Conservation (phyloP, 2,113 vertebrate species). For the Ifrita kowaldi region DNA sequence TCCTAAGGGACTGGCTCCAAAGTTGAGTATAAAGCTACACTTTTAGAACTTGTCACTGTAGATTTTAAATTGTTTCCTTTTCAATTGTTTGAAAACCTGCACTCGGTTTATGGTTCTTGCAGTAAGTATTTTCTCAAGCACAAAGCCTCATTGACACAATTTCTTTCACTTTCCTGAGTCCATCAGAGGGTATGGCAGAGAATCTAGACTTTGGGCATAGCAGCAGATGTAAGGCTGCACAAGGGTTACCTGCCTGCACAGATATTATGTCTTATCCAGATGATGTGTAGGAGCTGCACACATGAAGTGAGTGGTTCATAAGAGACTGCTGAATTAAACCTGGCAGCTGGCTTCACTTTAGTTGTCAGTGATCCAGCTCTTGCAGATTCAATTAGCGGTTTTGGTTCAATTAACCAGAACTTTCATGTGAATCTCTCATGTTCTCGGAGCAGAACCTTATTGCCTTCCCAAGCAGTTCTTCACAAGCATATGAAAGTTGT, state of each 20-base stretch:
- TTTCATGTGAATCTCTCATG: neutral
- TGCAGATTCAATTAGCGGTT: slow-evolving; percentile 40
- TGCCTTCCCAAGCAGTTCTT: neutral
- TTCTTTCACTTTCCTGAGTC: neutral
- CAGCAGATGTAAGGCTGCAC: neutral
- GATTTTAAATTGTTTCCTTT: neutral
- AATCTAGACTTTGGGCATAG: neutral
- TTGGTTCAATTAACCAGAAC: slow-evolving; percentile 32
- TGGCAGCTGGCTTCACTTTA: neutral
- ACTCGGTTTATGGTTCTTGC: neutral
- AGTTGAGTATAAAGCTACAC: neutral
- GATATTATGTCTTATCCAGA: neutral
- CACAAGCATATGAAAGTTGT: neutral
- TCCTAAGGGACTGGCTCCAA: neutral
- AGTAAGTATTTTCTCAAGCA: neutral
- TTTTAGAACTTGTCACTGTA: neutral
- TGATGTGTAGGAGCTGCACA: neutral
- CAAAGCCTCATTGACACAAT: neutral
- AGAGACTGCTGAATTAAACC: slow-evolving; percentile 8
- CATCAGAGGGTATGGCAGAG: neutral
- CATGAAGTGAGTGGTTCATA: neutral
- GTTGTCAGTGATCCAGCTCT: slow-evolving; percentile 3
- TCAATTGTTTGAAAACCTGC: neutral
- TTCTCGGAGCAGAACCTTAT: neutral
- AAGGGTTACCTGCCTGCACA: neutral